phyloP scores from a whole-genome alignment of 2,888 invertebrate species.

The Halictus quadricinctus region DNA sequence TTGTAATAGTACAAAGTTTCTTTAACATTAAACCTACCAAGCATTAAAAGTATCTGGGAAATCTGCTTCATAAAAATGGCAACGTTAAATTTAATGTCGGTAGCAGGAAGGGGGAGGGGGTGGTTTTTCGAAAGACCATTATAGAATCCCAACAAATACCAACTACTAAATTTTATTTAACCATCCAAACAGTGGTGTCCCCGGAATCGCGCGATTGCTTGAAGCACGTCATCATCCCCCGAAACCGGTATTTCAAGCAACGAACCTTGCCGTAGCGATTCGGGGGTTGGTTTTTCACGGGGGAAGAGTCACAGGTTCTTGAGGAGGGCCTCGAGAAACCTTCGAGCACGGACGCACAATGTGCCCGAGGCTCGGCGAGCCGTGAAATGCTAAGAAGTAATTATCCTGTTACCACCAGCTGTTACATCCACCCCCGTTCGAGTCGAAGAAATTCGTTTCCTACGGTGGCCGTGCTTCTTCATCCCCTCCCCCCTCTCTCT shows the following conservation, averaged over 20 bases:
- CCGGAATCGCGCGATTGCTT: background rate
- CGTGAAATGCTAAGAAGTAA: constrained; percentile 72
- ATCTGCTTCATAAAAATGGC: too few species aligned
- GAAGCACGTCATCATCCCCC: background rate
- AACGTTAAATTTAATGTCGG: too few species aligned
- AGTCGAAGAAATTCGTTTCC: constrained; percentile 59
- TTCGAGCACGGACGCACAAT: constrained; percentile 59
- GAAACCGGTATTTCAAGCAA: background rate
- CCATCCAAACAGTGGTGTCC: background rate
- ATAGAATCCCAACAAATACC: background rate
- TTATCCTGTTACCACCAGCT: constrained; percentile 70
- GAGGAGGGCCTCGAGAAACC: constrained; percentile 37
- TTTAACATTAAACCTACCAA: too few species aligned
- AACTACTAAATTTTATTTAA: background rate
- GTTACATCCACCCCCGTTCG: constrained; percentile 61
- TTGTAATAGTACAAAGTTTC: too few species aligned
- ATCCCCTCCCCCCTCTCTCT: background rate
- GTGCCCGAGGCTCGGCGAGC: constrained; percentile 64
- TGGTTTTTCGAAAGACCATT: background rate
- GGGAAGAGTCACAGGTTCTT: constrained; percentile 47
- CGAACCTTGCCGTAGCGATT: background rate
- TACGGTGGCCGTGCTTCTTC: constrained; percentile 18
- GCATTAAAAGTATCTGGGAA: too few species aligned
- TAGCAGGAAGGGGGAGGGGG: background rate
- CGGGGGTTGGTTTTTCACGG: constrained; percentile 45